Evolutionary conservation across 2,888 invertebrate genomes (phyloP).

Genomic region (Encarsia formosa): DNA sequence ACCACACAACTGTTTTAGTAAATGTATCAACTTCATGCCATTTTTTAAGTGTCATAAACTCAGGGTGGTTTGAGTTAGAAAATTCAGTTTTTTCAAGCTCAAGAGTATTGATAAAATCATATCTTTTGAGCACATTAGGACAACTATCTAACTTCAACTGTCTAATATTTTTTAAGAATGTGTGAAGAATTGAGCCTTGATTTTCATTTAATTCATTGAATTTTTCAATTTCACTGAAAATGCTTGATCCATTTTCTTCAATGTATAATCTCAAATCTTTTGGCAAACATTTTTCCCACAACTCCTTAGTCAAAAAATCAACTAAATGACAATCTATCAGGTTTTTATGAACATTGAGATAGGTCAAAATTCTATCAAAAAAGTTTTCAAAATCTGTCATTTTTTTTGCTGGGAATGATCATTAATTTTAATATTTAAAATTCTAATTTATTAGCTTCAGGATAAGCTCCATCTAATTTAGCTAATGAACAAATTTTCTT

Average conservation of each 20-base stretch:
- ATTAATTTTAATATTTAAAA: slow-evolving; percentile 51
- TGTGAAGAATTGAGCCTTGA: slow-evolving; percentile 18
- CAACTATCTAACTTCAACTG: slow-evolving; percentile 39
- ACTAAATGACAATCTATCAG: slow-evolving; percentile 77
- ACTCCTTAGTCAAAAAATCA: slow-evolving; percentile 64
- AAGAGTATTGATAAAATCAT: slow-evolving; percentile 42
- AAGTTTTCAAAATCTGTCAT: slow-evolving; percentile 32
- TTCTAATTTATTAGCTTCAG: slow-evolving; percentile 58
- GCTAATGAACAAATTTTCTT: slow-evolving; percentile 66
- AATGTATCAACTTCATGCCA: slow-evolving; percentile 62
- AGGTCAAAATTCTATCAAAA: slow-evolving; percentile 53
- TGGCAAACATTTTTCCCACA: slow-evolving; percentile 64
- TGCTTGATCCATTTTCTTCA: slow-evolving; percentile 31
- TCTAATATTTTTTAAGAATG: slow-evolving; percentile 32
- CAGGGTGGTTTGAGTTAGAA: slow-evolving; percentile 40
- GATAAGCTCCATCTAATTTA: slow-evolving; percentile 59
- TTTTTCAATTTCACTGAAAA: slow-evolving; percentile 11
- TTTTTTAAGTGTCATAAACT: slow-evolving; percentile 77
- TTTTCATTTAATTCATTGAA: slow-evolving; percentile 13
- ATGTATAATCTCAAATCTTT: slow-evolving; percentile 55
- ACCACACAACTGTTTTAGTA: slow-evolving; percentile 33
- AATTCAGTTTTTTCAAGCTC: slow-evolving; percentile 47
- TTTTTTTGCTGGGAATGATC: neutral
- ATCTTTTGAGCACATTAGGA: slow-evolving; percentile 25
- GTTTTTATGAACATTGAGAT: slow-evolving; percentile 59